A percentile compares a stretch with the other conserved stretches of the same genome.
Evolutionary conservation across 2,888 invertebrate species (phyloP).

Genomic region (Eristalinus aeneus): DNA sequence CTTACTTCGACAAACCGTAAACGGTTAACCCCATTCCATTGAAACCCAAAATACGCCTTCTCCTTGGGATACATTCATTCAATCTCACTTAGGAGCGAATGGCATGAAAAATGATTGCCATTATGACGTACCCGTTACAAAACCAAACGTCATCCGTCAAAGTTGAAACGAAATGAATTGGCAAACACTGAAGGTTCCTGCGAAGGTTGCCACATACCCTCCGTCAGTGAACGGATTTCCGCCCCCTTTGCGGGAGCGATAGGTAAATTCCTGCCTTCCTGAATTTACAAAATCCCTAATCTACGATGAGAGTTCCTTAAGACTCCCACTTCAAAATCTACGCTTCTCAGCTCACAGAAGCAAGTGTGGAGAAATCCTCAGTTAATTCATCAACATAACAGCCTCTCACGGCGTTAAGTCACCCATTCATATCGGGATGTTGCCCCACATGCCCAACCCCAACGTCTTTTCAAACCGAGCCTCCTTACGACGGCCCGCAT

Average conservation of each 20-base stretch:
- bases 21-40: no score
- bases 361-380: constrained; percentile 9
- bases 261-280: not conserved
- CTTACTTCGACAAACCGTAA: no score
- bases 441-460: constrained; percentile 15
- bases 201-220: not conserved
- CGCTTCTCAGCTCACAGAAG: constrained; percentile 18
- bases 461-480: not conserved
- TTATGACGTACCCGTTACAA: not conserved
- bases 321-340: constrained; percentile 31
- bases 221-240: not conserved
- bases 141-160: not conserved
- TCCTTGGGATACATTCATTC: not conserved
- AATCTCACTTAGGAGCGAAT: not conserved
- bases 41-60: not conserved
- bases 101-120: not conserved
- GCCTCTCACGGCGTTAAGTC: constrained; percentile 61
- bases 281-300: constrained; percentile 28
- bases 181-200: not conserved
- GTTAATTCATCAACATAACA: constrained; percentile 67
- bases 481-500: constrained; percentile 10
- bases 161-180: not conserved
- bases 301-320: constrained; percentile 45
- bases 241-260: not conserved
- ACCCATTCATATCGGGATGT: constrained; percentile 59